Conservation (phyloP, 2,888 invertebrate genomes). For the Liodrosophila aerea region DNA sequence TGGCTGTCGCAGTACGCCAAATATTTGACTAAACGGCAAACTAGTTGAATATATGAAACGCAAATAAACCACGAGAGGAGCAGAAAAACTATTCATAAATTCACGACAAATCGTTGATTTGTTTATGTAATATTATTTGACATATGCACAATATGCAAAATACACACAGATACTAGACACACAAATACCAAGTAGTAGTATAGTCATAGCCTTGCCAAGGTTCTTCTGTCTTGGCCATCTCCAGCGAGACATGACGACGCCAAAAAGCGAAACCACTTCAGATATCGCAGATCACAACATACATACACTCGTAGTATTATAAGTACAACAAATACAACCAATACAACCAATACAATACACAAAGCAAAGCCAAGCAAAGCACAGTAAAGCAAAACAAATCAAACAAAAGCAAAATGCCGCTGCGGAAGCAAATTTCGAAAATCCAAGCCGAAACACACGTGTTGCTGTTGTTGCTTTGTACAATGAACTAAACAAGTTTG, state of each 20-base stretch:
- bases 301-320: slow-evolving; percentile 2
- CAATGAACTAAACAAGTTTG: too few species aligned
- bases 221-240: slow-evolving; percentile 39
- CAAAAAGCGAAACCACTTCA: slow-evolving; percentile 7
- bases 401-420: too few species aligned
- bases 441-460: too few species aligned
- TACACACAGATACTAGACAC: too few species aligned
- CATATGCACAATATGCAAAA: slow-evolving; percentile 33
- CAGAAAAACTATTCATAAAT: slow-evolving; percentile 16
- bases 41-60: slow-evolving; percentile 15
- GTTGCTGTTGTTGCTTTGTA: too few species aligned
- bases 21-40: slow-evolving; percentile 32
- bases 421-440: too few species aligned
- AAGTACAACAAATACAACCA: slow-evolving; percentile 17
- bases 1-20: slow-evolving; percentile 11
- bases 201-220: slow-evolving; percentile 35
- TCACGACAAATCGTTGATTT: slow-evolving; percentile 16
- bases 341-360: slow-evolving; percentile 22
- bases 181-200: too few species aligned
- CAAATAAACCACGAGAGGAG: slow-evolving; percentile 17
- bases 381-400: slow-evolving; percentile 2
- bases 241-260: slow-evolving; percentile 60
- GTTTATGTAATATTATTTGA: slow-evolving; percentile 31
- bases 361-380: slow-evolving; percentile 28
- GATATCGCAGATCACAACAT: slow-evolving; percentile 9